These are phyloP conservation scores for Gastracanthus pulcherrimus DNA, from an alignment of 2,888 invertebrate genomes.

Conservation along the genomic window DNA sequence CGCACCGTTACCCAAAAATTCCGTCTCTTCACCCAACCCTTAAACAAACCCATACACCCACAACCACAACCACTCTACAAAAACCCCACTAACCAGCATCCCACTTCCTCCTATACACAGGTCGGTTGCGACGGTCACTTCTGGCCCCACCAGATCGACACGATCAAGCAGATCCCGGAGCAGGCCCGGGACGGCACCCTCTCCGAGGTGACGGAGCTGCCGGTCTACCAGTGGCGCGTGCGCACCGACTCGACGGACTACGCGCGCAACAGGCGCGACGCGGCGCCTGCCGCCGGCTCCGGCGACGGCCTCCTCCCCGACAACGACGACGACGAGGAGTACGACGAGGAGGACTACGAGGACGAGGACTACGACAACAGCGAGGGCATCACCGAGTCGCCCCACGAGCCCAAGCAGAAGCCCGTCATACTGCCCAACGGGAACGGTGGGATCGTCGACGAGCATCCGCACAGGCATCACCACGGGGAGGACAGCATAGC, in stretches of 20 bases:
- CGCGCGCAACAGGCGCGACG: conserved; percentile 72
- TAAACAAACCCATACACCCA: no score
- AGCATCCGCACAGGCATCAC: conserved; percentile 77
- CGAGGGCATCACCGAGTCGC: conserved; percentile 73
- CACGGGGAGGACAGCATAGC: conserved; percentile 72
- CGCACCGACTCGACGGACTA: conserved; percentile 66
- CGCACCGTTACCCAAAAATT: no score
- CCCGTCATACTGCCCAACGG: conserved; percentile 6
- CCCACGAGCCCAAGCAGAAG: conserved; percentile 64
- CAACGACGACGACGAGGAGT: conserved; percentile 70
- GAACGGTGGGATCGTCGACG: conserved; percentile 56
- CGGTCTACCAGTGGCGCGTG: conserved; percentile 86
- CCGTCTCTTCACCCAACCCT: no score
- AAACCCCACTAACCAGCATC: no score
- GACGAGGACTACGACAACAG: conserved; percentile 75
- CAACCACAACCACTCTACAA: no score
- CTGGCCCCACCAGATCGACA: conserved; percentile 83
- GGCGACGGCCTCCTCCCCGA: conserved; percentile 65
- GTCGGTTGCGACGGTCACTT: conserved; percentile 88
- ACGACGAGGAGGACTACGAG: conserved; percentile 75
- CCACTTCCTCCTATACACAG: no score
- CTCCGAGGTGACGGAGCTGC: conserved; percentile 83
- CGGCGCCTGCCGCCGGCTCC: conserved; percentile 69
- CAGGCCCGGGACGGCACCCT: conserved; percentile 87
- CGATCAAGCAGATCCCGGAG: conserved; percentile 84